Evolutionary conservation across 2,113 vertebrate species (phyloP), one percentile per base, ranked within the genome.

Genomic region (Abramis brama): DNA sequence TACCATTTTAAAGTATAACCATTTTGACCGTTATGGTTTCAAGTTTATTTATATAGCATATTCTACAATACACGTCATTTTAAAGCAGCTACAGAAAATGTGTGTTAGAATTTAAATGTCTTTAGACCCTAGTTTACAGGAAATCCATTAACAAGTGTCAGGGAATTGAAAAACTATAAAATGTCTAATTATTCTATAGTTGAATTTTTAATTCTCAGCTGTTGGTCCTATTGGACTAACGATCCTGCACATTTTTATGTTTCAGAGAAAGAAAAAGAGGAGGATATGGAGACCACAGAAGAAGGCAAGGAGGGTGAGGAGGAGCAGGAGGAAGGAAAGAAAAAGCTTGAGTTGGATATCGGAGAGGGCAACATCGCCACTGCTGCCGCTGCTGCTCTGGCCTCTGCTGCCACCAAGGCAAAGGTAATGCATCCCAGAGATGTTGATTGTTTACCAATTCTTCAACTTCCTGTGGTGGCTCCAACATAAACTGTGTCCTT

Each of bases 391-490:
- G 98, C 98, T 78, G 98, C 98, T 8, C 91, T 99, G 5, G 98
- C 98, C 12, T 99, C 98, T n/a, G 98, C 98, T 73, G 98, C 98
- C 87, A 99, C 98, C 90, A 99, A 99, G 92, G 98, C 98, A 89
- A 99, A 99, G 97, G 98, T 99, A 93, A 93, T 6, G 17, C 60
- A 60, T 43, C n/a, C 36, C 60, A 83, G 19, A 70, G n/a, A 68
- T 21, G 27, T 19, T 47, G 60, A 25, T 47, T 47, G 43, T 78
- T 23, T 57, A 57, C 6, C 4, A 21, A 1, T 19, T 25, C n/a
- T 81, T 81, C 45, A 25, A 66, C 60, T 66, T 64, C 23, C 36
- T 21, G 27, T 57, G 12, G 15, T 79, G 52, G 21, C 21, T 43
- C 60, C 39, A 66, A 50, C 5, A 45, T 0, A n/a, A 25, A 15